These are phyloP conservation scores for Enteromius viviparus DNA, from an alignment of 2,797 vertebrate species.

Conservation along the genomic window DNA sequence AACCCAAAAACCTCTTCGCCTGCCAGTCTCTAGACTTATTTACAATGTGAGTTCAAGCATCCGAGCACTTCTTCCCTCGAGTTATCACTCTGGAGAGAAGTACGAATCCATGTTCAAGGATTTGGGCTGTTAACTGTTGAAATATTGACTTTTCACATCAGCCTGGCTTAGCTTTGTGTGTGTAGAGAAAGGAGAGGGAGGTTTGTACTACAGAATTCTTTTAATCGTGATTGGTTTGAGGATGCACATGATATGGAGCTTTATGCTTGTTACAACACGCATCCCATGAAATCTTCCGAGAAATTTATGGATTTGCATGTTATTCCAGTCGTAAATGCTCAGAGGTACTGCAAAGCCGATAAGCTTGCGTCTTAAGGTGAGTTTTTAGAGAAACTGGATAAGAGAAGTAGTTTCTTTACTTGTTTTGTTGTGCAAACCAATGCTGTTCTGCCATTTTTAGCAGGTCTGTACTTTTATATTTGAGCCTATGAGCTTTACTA, in stretches of 20 bases:
- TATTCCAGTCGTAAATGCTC: not conserved
- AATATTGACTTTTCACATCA: conserved; percentile 61
- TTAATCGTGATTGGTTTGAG: conserved; percentile 13
- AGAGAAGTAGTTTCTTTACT: not conserved
- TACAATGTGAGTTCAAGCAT: conserved; percentile 10
- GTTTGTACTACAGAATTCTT: conserved; percentile 7
- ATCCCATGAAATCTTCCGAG: not conserved
- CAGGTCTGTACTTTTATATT: not conserved
- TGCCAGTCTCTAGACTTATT: conserved; percentile 31
- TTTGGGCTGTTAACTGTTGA: conserved; percentile 59
- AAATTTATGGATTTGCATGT: conserved; percentile 28
- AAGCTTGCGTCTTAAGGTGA: conserved; percentile 28
- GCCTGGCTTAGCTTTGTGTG: not conserved
- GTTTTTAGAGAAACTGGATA: conserved; percentile 7
- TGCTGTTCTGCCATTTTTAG: not conserved
- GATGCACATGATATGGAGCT: conserved; percentile 10
- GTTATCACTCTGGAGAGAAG: conserved; percentile 37
- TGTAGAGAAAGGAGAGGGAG: not conserved
- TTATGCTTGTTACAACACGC: conserved; percentile 42
- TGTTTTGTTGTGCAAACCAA: not conserved
- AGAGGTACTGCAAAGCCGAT: not conserved
- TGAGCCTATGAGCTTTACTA: not conserved
- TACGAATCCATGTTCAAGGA: conserved; percentile 68
- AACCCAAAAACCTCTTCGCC: conserved; percentile 15
- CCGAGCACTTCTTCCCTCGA: conserved; percentile 17